Conservation (phyloP, 1,140 invertebrate species). For the Cepaea nemoralis region DNA sequence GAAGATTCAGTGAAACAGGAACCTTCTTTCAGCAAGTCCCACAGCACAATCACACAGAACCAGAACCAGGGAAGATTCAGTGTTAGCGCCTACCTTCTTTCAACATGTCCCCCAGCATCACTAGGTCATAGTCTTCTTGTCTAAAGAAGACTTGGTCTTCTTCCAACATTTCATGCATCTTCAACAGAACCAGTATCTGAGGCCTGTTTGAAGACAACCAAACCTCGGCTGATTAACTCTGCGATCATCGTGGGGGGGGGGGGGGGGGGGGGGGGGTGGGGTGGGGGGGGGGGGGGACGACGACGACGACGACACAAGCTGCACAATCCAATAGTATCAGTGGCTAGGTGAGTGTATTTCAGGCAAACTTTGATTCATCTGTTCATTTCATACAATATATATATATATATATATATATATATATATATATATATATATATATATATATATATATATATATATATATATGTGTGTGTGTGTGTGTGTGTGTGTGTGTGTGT, state of each 20-base stretch:
- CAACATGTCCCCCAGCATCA: slow-evolving; percentile 16
- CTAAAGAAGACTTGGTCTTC: not conserved
- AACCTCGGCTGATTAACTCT: no score
- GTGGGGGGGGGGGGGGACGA: no score
- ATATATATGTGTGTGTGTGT: not conserved
- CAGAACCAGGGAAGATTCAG: not conserved
- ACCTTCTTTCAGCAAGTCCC: no score
- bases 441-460: not conserved
- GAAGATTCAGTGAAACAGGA: no score
- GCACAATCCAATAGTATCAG: no score
- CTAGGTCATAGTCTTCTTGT: slow-evolving; percentile 1
- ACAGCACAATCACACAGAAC: no score
- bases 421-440: not conserved
- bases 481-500: not conserved
- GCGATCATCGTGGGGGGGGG: no score
- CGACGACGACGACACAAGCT: no score
- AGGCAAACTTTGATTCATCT: no score
- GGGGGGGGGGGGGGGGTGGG: no score
- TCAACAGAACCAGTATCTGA: slow-evolving; percentile 33
- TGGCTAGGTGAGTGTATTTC: no score
- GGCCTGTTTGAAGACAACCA: no score
- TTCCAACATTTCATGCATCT: not conserved
- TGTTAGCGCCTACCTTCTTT: slow-evolving; percentile 15
- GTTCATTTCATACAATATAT: not conserved
- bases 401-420: not conserved